phyloP scores from a whole-genome alignment of 2,888 invertebrate genomes.

The Oscheius onirici region DNA sequence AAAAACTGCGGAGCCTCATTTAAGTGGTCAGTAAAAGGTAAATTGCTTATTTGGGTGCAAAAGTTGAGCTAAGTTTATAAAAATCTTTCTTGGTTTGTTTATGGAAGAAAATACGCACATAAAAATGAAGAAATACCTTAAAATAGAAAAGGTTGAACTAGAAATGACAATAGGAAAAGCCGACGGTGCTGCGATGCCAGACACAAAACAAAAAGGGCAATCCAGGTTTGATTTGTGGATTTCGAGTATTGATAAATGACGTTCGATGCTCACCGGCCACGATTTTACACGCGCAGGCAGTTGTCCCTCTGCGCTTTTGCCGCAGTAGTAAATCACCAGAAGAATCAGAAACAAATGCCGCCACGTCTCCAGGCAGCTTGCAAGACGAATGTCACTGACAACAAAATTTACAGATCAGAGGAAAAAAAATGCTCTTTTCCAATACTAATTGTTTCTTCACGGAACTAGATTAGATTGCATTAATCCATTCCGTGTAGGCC shows the following conservation, averaged over 20 bases:
- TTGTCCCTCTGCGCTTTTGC: conserved; percentile 21
- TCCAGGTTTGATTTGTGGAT: conserved; percentile 3
- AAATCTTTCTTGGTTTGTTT: background rate
- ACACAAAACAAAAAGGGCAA: background rate
- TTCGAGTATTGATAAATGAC: conserved; percentile 30
- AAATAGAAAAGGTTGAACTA: background rate
- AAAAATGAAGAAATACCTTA: background rate
- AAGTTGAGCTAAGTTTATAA: background rate
- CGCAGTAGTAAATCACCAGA: conserved; percentile 28
- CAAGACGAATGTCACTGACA: background rate
- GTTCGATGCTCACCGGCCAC: conserved; percentile 16
- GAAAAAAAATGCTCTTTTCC: background rate
- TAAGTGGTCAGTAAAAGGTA: conserved; percentile 7
- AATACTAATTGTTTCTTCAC: too few species aligned
- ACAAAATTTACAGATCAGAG: background rate
- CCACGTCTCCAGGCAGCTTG: background rate
- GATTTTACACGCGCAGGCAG: conserved; percentile 28
- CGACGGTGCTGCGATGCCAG: background rate
- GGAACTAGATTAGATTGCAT: background rate
- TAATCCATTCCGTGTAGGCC: too few species aligned
- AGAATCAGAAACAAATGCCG: conserved; percentile 31
- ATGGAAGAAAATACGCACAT: background rate
- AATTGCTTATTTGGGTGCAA: too few species aligned
- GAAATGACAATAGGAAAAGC: background rate
- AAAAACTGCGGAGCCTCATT: conserved; percentile 8